Evolutionary conservation across 2,113 vertebrate genomes (phyloP).

Genomic region (Serinus canaria): DNA sequence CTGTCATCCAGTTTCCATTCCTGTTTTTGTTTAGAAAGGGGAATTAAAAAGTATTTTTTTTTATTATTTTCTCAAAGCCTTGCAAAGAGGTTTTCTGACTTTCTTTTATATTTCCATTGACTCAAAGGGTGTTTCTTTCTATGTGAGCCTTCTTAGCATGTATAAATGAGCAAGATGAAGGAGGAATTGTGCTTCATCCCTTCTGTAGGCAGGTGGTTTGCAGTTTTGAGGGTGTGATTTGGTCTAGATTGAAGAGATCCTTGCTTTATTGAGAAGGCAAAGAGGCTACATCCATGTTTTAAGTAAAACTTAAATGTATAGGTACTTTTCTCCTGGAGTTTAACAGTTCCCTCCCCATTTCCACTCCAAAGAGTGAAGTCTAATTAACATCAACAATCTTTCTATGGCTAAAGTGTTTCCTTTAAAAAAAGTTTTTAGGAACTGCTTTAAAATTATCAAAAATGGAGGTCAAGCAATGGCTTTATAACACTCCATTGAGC

Average conservation of each 20-base stretch:
- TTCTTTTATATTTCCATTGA: not conserved
- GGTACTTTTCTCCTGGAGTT: not conserved
- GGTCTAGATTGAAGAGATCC: not conserved
- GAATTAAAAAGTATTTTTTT: not conserved
- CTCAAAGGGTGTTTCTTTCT: rapidly evolving
- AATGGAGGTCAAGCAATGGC: constrained; percentile 34
- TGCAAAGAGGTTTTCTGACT: not conserved
- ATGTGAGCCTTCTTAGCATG: not conserved
- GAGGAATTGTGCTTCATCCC: not conserved
- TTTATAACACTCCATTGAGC: constrained; percentile 50
- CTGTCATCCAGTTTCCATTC: not conserved
- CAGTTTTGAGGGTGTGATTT: not conserved
- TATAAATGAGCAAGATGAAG: not conserved
- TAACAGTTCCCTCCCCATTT: not conserved
- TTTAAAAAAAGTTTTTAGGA: constrained; percentile 41
- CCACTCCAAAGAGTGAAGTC: not conserved
- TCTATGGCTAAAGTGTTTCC: not conserved
- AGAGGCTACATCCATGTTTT: not conserved
- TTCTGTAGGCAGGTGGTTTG: not conserved
- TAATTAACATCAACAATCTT: not conserved
- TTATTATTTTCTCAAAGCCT: not conserved
- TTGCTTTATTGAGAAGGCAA: not conserved
- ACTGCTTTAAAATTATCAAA: constrained; percentile 47
- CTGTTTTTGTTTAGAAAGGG: not conserved
- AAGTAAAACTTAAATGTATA: not conserved